Conservation (phyloP, 2,797 vertebrate genomes). For the Eulemur mongoz region DNA sequence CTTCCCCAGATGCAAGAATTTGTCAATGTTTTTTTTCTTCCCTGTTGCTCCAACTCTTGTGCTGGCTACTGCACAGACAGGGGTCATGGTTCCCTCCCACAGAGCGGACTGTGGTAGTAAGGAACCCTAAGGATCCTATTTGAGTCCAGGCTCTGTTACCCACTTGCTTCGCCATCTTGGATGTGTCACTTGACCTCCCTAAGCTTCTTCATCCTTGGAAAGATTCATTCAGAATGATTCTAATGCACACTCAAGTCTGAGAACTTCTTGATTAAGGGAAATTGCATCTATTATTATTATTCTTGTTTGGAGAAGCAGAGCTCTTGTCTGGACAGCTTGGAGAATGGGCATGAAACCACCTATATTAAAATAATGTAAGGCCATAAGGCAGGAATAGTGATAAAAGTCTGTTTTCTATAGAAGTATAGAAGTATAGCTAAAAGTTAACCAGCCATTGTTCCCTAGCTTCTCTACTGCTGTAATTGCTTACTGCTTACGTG, state of each 20-base stretch:
- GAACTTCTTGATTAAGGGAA: background rate
- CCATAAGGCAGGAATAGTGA: background rate
- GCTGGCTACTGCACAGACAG: background rate
- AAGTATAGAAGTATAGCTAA: background rate
- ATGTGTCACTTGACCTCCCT: background rate
- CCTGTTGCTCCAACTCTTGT: background rate
- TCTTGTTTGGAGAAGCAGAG: background rate
- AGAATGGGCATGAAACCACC: background rate
- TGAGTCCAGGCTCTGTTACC: background rate
- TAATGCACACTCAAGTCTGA: background rate
- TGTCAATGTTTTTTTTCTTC: background rate
- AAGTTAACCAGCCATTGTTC: background rate
- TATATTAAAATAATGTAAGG: background rate
- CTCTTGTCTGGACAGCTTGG: background rate
- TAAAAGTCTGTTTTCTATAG: background rate
- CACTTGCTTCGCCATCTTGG: background rate
- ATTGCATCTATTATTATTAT: background rate
- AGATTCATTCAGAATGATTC: background rate
- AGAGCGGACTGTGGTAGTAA: background rate
- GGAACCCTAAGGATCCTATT: background rate
- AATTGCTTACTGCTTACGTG: background rate
- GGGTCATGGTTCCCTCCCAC: background rate
- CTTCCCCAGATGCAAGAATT: conserved; percentile 87
- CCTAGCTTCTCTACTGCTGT: background rate
- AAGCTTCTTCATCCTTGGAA: background rate